Conservation (phyloP, 37 sponge, comb jelly and placozoan genomes). For the Chondrosia reniformis region DNA sequence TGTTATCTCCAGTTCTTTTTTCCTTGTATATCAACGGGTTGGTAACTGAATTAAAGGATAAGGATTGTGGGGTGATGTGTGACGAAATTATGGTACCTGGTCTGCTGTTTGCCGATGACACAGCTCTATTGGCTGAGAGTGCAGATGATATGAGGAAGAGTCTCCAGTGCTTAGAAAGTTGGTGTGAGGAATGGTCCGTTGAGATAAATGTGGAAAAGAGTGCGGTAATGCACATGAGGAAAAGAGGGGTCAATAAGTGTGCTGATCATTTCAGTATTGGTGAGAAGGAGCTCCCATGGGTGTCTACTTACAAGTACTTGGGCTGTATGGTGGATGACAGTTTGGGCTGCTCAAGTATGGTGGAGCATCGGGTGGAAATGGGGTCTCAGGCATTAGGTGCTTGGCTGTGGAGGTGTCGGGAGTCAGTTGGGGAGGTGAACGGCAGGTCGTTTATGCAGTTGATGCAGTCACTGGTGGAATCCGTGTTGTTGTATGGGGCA, state of each 20-base stretch:
- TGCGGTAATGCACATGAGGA: slow-evolving; percentile 8
- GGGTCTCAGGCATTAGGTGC: background rate
- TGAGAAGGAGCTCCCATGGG: background rate
- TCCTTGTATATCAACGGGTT: background rate
- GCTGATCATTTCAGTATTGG: background rate
- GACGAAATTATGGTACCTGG: background rate
- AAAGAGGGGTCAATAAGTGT: background rate
- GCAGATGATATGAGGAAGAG: background rate
- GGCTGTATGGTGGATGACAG: background rate
- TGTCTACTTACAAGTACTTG: background rate
- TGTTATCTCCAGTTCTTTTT: background rate
- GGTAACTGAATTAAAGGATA: background rate
- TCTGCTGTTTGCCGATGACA: slow-evolving; percentile 13
- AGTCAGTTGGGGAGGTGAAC: background rate
- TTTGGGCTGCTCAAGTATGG: background rate
- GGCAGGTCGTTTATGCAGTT: background rate
- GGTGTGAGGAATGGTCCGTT: slow-evolving; percentile 11
- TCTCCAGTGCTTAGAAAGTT: background rate
- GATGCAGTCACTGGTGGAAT: background rate
- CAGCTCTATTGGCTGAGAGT: background rate
- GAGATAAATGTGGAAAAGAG: slow-evolving; percentile 4
- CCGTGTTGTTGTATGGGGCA: background rate
- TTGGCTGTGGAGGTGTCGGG: background rate
- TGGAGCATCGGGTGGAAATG: background rate
- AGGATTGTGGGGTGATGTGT: background rate